phyloP scores from a whole-genome alignment of 92 coral and sea anemone genomes.

The Plumapathes pennacea region DNA sequence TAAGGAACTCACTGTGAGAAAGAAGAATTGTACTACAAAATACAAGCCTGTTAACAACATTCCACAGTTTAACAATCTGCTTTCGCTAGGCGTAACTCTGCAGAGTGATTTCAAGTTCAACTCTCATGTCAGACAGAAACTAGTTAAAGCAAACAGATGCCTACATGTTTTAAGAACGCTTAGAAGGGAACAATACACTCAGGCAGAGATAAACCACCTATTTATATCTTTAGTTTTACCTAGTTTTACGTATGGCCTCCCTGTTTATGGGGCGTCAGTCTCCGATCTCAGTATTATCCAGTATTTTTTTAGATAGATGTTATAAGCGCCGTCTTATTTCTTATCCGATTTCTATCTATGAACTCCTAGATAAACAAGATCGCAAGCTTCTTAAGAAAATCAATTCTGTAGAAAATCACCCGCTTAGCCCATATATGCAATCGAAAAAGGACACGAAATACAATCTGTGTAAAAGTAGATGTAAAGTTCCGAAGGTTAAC shows the following conservation, averaged over 20 bases:
- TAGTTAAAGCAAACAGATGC: too few species aligned
- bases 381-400: too few species aligned
- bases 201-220: background rate
- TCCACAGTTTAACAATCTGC: slow-evolving; percentile 1
- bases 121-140: too few species aligned
- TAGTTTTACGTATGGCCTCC: background rate
- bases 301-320: too few species aligned
- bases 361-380: too few species aligned
- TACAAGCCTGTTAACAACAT: background rate
- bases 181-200: background rate
- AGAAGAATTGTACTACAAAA: slow-evolving; percentile 10
- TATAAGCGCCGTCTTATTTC: too few species aligned
- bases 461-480: too few species aligned
- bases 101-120: slow-evolving; percentile 1
- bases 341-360: too few species aligned
- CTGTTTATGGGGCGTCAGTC: background rate
- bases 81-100: background rate
- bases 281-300: background rate
- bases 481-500: too few species aligned
- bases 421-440: too few species aligned
- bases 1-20: slow-evolving; percentile 29
- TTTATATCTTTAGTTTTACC: background rate
- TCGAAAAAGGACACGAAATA: too few species aligned
- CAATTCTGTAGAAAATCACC: too few species aligned
- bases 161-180: background rate